These are phyloP conservation scores for Miniopterus natalensis DNA, from an alignment of 2,113 vertebrate species.

Conservation along the genomic window DNA sequence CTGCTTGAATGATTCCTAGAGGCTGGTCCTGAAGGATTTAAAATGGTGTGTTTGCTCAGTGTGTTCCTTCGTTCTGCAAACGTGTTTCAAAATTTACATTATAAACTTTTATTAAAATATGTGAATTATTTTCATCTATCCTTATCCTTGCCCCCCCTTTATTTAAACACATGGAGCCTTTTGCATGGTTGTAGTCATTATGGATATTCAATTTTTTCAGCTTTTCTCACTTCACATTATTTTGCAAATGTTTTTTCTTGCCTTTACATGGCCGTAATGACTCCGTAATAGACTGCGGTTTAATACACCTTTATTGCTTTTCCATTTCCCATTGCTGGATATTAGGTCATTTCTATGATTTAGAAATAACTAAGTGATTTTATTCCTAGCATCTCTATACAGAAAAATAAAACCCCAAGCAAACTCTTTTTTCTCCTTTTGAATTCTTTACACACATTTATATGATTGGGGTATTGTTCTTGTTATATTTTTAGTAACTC, in stretches of 20 bases:
- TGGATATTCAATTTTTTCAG: conserved; percentile 5
- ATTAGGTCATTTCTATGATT: conserved; percentile 21
- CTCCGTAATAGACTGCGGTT: neutral
- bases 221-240: neutral
- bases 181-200: neutral
- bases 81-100: conserved; percentile 2
- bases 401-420: neutral
- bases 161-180: neutral
- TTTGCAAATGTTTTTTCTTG: conserved; percentile 49
- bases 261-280: neutral
- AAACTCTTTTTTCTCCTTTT: neutral
- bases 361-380: neutral
- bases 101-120: conserved; percentile 24
- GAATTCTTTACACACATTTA: neutral
- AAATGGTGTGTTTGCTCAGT: neutral
- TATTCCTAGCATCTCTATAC: neutral
- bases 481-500: neutral
- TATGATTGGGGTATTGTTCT: neutral
- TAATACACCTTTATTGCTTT: conserved; percentile 53
- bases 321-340: neutral
- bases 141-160: neutral
- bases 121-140: neutral
- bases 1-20: neutral
- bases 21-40: neutral
- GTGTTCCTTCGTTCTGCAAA: neutral